Base-by-base conservation (phyloP, 1,140 invertebrate genomes). In the Euborellia annulipes region DNA sequence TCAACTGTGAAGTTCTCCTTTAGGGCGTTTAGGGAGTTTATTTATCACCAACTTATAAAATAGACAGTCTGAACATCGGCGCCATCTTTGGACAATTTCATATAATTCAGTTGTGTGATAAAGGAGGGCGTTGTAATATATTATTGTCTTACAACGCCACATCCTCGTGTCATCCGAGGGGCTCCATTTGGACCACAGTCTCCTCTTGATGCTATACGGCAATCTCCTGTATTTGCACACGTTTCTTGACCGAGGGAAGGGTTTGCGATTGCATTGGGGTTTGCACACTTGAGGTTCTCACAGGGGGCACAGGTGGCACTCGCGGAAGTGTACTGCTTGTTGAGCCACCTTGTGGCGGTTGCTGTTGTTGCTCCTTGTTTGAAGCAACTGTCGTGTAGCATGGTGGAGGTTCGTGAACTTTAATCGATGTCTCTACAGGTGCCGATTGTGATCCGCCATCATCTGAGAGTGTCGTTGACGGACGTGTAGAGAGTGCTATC, bases 141-240 rank as follows among this genome's bases (percentile, higher is more conserved):
- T n/a, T n/a, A n/a, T n/a, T n/a, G n/a, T 27, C 11, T 27, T 27
- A 27, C 23, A 27, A 27, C 23, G 23, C 23, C 23, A 27, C 23
- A 27, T 27, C 23, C 23, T 27, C 23, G 11, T 27, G 23, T 27
- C 23, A 27, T 27, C 23, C 23, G 4, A 11, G 11, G 23, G 23
- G 11, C 11, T 27, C 23, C 23, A 27, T 27, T 27, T 27, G 4
- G 23, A 27, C 23, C 23, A 27, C 23, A 27, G 23, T 37, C 17
- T 37, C 36, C 7, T 27, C 63, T 62, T 62, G 64, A 67, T 68
- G 69, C 67, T 73, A 76, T 69, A 76, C 73, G 32, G 72, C 71
- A 56, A 75, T 75, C 55, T 76, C 74, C 60, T 76, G 73, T 49
- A 76, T 76, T 59, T 76, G 74, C 44, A 76, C 73, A 45, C 73